Conservation (phyloP, 1,140 invertebrate species). For the Lethrus apterus region DNA sequence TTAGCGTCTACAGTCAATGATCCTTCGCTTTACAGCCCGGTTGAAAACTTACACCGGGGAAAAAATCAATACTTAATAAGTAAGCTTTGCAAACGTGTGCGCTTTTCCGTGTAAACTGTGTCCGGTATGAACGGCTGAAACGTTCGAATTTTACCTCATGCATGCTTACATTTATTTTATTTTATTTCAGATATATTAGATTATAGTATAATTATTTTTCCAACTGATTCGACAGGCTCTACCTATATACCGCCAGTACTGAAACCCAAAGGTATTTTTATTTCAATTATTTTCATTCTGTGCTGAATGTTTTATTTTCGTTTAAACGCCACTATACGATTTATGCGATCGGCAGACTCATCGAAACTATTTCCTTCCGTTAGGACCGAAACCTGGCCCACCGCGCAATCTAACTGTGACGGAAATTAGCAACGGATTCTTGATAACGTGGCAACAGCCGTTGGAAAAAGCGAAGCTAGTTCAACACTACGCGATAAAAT, state of each 20-base stretch:
- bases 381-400: constrained; percentile 80
- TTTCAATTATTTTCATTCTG: not conserved
- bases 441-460: constrained; percentile 84
- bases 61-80: too few relatives aligned
- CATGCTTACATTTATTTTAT: too few relatives aligned
- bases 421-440: constrained; percentile 76
- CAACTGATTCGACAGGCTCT: constrained; percentile 67
- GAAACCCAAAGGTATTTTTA: constrained; percentile 60
- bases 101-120: too few relatives aligned
- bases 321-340: not conserved
- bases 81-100: too few relatives aligned
- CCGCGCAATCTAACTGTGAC: constrained; percentile 82
- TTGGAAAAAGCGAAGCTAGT: constrained; percentile 67
- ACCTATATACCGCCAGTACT: constrained; percentile 62
- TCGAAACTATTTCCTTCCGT: not conserved
- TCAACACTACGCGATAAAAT: constrained; percentile 88
- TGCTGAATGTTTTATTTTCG: not conserved
- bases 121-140: too few relatives aligned
- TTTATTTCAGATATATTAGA: constrained; percentile 68
- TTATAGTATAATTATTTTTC: constrained; percentile 69
- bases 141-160: too few relatives aligned
- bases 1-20: too few relatives aligned
- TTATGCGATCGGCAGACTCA: too few relatives aligned
- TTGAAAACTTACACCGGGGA: too few relatives aligned
- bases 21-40: too few relatives aligned